Base-by-base conservation (phyloP, 2,797 vertebrate genomes). In the Esox masquinongy region DNA sequence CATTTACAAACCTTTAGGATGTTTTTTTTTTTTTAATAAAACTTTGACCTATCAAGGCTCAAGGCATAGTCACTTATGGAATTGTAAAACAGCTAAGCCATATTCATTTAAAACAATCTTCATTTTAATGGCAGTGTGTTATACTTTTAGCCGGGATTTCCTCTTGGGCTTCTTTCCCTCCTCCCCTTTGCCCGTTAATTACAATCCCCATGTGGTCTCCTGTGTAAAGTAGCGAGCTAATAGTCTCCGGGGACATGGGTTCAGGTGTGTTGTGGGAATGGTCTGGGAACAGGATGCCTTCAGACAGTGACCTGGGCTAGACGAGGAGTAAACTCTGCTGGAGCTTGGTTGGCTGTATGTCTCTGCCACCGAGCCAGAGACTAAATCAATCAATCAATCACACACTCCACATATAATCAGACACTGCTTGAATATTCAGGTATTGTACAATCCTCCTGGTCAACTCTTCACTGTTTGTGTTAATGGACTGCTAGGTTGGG, bases 191-290 rank as follows among this genome's bases (percentile, higher is more conserved):
- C 70, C 47, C 22, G 1, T 81, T 86, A 86, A 66, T 86, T 77
- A 82, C 83, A 73, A 66, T 49, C 72, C 81, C 81, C 80, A 84
- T 80, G 79, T 88, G 88, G 82, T 81, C 51, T 76, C 70, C 53
- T 76, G 81, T 85, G 86, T 83, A 73, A 85, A 87, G 83, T 73
- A 75, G 83, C 80, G 51, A 80, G 64, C 84, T 83, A 80, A 86
- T 77, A 80, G 85, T 86, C 82, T 86, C 87, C 24, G 68, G 71
- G 73, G 73, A 49, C 15, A 17, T 11, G n/a, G 39, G 70, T 61
- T 76, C 76, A 73, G 31, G 75, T 74, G 71, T 75, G 79, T 78
- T 73, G 75, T 74, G 75, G 64, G 79, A 79, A 85, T 26, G 81
- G 17, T 50, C 11, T 47, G 11, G 31, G 29, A 39, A 31, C 29